Evolutionary conservation across 2,797 vertebrate species (phyloP), one percentile per base, ranked within the genome.

Genomic region (Syngnathus rostellatus): DNA sequence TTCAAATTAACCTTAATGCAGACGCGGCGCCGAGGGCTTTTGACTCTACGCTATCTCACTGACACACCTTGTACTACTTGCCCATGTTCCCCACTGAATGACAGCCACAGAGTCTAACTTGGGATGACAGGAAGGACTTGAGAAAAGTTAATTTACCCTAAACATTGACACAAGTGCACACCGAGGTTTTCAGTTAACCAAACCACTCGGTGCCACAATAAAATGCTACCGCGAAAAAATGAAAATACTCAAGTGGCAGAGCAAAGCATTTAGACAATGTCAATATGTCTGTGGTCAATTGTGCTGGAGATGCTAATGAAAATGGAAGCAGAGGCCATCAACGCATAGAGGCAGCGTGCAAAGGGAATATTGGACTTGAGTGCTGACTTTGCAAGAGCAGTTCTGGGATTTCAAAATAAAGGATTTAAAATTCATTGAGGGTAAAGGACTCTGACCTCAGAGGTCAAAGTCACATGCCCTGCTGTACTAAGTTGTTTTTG

Each of bases 1-100:
- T 85, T 90, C 74, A 83, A 86, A 90, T 90, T 90, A 90, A 87
- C 84, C 85, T 86, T 85, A 88, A 88, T 86, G 73, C 82, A 79
- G 62, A 53, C 63, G 48, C 61, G 53, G 67, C 40, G 79, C 83
- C 81, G 68, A 25, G 2, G 81, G 87, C 76, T 83, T 83, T 85
- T 82, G 80, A 79, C 82, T 85, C 66, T 14, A 66, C 81, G 81
- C 54, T 81, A 82, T 84, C 83, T 83, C 37, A 16, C 83, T 84
- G 85, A 87, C 83, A 85, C 87, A 88, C 88, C 88, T 89, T 86
- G 86, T 82, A 80, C 75, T 64, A 85, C 72, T 80, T 83, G 74
- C 58, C 75, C 67, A 8, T 68, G 2, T 68, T 81, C 72, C 75
- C 53, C 17, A n/a, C 75, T 69, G 83, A 84, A 79, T 80, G 84